phyloP scores from a whole-genome alignment of 2,888 invertebrate species.

The Eilema caniola region DNA sequence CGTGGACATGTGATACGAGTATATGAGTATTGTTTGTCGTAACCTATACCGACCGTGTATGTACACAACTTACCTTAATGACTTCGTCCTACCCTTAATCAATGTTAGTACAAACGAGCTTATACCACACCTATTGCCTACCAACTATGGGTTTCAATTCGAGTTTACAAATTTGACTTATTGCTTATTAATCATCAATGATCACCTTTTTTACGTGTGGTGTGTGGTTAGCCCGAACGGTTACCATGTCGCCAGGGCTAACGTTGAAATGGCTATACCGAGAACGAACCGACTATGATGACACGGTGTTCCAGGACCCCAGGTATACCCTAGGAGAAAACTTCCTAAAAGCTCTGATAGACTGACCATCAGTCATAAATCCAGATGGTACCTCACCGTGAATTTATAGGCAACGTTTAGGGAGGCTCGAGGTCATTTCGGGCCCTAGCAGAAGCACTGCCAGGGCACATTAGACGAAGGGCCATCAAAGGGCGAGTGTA shows the following conservation, averaged over 20 bases:
- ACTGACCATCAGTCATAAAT: background rate
- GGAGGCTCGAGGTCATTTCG: no score
- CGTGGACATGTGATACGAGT: background rate
- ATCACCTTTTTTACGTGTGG: background rate
- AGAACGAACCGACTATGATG: background rate
- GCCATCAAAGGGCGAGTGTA: no score
- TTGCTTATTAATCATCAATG: background rate
- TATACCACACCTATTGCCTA: constrained; percentile 4
- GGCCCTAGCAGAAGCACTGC: no score
- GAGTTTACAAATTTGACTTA: background rate
- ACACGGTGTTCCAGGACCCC: background rate
- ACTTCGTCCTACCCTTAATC: constrained; percentile 18
- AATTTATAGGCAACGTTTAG: background rate
- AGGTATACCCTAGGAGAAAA: background rate
- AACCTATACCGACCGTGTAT: constrained; percentile 30
- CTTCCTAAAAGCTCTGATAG: background rate
- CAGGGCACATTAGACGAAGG: background rate
- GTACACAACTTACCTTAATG: constrained; percentile 37
- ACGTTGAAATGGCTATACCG: background rate
- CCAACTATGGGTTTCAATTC: background rate
- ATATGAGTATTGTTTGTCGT: background rate
- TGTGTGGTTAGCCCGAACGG: background rate
- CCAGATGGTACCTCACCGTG: background rate
- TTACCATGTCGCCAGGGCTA: background rate
- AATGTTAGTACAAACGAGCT: constrained; percentile 11